A percentile compares a stretch with the other conserved stretches of the same genome.
phyloP scores from a whole-genome alignment of 1,140 invertebrate genomes.

The Macrocentrus cingulum region DNA sequence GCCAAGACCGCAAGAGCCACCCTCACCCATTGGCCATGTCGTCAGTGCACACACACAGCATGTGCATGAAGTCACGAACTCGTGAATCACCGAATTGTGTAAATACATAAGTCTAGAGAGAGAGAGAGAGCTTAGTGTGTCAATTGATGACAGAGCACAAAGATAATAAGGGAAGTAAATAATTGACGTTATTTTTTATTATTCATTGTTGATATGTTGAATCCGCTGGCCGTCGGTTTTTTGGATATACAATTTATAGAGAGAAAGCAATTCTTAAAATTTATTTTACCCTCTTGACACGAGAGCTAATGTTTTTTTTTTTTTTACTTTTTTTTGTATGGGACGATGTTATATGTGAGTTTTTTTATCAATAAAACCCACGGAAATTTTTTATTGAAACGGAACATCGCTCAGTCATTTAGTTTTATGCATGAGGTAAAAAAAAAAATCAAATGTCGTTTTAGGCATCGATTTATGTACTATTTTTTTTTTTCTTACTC shows the following conservation, averaged over 20 bases:
- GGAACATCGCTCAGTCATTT: too few relatives aligned
- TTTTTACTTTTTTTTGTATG: too few relatives aligned
- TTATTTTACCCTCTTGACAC: too few relatives aligned
- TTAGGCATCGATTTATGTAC: conserved; percentile 13
- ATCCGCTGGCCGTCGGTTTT: too few relatives aligned
- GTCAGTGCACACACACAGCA: conserved; percentile 37
- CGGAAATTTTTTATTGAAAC: too few relatives aligned
- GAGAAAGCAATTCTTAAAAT: too few relatives aligned
- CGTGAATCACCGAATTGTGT: conserved; percentile 22
- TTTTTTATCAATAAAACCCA: too few relatives aligned
- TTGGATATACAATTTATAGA: too few relatives aligned
- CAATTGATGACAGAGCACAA: background rate
- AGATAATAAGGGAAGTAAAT: background rate
- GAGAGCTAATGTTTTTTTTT: too few relatives aligned
- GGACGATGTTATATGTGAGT: too few relatives aligned
- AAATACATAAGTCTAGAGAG: background rate
- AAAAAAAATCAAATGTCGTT: conserved; percentile 13
- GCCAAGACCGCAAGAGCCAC: conserved; percentile 39
- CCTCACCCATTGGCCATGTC: conserved; percentile 40
- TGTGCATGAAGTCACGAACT: conserved; percentile 30
- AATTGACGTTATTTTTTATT: conserved; percentile 1
- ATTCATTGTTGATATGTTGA: background rate
- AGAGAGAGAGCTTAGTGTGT: background rate
- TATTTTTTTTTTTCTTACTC: background rate
- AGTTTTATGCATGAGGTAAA: background rate